Conservation (phyloP, 37 sponge, comb jelly and placozoan species). For the Chondrosia reniformis region DNA sequence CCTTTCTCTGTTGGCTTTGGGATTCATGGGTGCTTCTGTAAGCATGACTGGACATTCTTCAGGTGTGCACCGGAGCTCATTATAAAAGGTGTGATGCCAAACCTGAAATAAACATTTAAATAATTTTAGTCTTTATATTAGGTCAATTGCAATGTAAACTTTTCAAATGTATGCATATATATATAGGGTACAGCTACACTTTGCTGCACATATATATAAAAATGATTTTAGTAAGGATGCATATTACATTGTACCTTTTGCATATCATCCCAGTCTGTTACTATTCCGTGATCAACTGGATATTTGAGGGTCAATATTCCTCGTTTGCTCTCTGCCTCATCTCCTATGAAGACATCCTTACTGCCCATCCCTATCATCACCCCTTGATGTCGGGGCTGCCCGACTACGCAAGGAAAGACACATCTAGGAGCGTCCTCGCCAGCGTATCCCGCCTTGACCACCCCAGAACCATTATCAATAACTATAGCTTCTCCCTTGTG, state of each 20-base stretch:
- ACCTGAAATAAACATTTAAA: constrained; percentile 16
- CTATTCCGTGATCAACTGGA: constrained; percentile 78
- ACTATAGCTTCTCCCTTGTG: too few species aligned
- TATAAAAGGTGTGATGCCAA: constrained; percentile 51
- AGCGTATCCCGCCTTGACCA: constrained; percentile 50
- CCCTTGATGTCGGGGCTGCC: constrained; percentile 42
- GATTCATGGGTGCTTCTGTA: constrained; percentile 78
- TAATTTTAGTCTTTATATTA: too few species aligned
- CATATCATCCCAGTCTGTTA: constrained; percentile 82
- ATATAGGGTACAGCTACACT: not conserved
- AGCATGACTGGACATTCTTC: constrained; percentile 74
- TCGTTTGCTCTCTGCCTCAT: constrained; percentile 76
- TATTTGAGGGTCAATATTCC: constrained; percentile 70
- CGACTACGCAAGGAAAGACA: constrained; percentile 48
- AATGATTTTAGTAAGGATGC: too few species aligned
- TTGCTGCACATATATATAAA: not conserved
- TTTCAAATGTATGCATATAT: too few species aligned
- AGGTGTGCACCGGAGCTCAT: constrained; percentile 71
- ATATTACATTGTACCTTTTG: constrained; percentile 45
- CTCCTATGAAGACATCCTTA: constrained; percentile 72
- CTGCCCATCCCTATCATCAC: constrained; percentile 64
- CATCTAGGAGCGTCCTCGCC: constrained; percentile 62
- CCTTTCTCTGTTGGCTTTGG: constrained; percentile 77
- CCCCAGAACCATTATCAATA: constrained; percentile 33
- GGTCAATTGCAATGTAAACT: too few species aligned